phyloP scores from a whole-genome alignment of 2,113 vertebrate genomes.

The Leucoraja erinaceus region DNA sequence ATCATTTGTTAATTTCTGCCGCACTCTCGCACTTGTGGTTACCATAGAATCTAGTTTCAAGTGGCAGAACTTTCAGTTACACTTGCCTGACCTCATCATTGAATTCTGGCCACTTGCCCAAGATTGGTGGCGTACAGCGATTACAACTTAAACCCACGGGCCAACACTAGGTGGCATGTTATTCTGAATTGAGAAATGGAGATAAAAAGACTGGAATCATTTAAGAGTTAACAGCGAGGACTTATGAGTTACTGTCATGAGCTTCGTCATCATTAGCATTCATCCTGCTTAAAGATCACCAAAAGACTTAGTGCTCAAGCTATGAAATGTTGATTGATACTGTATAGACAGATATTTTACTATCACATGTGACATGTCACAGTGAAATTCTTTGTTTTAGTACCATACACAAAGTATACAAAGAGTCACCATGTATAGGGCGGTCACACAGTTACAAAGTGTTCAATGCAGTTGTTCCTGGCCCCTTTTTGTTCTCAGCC shows the following conservation, averaged over 20 bases:
- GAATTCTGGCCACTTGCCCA: no score
- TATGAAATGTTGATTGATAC: background rate
- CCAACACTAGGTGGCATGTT: background rate
- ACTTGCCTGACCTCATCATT: background rate
- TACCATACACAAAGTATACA: no score
- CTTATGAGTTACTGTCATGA: background rate
- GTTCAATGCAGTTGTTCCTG: no score
- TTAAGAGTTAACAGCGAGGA: background rate
- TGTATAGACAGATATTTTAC: no score
- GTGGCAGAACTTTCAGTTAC: background rate
- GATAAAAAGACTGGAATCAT: background rate
- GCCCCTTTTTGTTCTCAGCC: no score
- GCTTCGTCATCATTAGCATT: background rate
- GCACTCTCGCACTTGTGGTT: background rate
- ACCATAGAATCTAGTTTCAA: background rate
- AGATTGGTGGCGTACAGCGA: background rate
- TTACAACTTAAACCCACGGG: background rate
- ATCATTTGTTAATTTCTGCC: background rate
- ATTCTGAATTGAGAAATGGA: background rate
- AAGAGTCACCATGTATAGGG: no score
- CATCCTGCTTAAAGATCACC: background rate
- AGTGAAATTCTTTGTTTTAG: no score
- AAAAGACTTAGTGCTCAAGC: background rate
- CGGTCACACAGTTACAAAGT: no score
- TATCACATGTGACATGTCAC: no score